Evolutionary conservation across 2,113 vertebrate species (phyloP).

Genomic region (Trichechus manatus): DNA sequence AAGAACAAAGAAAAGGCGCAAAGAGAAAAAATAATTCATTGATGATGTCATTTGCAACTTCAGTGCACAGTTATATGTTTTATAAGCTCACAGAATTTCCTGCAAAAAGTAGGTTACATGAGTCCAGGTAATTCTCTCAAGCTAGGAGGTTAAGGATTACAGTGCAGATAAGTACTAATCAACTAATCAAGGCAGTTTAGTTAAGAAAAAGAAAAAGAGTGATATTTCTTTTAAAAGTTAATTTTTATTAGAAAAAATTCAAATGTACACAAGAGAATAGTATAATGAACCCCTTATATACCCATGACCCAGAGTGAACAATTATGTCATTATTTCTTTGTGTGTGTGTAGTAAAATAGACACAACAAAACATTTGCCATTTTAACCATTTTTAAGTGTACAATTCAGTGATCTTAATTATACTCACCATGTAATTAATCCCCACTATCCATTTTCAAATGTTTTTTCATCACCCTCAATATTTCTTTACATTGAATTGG

Average conservation of each 20-base stretch:
- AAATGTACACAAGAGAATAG: neutral
- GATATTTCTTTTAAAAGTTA: conserved; percentile 14
- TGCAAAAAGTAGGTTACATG: neutral
- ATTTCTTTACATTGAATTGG: neutral
- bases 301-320: neutral
- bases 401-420: neutral
- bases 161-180: neutral
- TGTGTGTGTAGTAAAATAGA: neutral
- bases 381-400: neutral
- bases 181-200: neutral
- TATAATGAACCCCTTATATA: neutral
- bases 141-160: neutral
- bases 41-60: conserved; percentile 33
- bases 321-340: neutral
- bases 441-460: neutral
- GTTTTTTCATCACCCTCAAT: neutral
- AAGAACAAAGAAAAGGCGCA: conserved; percentile 65
- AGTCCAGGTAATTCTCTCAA: neutral
- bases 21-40: conserved; percentile 55
- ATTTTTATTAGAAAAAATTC: conserved; percentile 1
- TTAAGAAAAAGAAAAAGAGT: neutral
- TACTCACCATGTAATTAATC: neutral
- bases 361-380: neutral
- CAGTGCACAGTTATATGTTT: neutral
- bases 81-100: neutral